Percentiles rank a stretch among this genome's conserved stretches.
phyloP scores from a whole-genome alignment of 1,140 invertebrate species.

The Aphelinus certus region DNA sequence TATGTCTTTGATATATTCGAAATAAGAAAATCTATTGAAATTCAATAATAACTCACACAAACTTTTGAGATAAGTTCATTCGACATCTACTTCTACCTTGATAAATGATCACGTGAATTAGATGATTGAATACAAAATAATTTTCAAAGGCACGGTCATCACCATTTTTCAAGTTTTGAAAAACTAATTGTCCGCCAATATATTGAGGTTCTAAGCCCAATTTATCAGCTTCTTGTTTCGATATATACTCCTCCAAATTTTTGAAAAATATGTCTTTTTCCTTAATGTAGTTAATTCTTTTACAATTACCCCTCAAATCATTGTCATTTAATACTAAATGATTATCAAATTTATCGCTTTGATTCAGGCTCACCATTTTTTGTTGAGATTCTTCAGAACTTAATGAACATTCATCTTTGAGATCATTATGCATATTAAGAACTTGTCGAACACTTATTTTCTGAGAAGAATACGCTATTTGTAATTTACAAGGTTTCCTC shows the following conservation, averaged over 20 bases:
- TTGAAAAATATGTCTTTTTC: constrained; percentile 40
- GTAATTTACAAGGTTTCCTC: constrained; percentile 44
- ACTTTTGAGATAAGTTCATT: constrained; percentile 29
- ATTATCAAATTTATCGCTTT: constrained; percentile 41
- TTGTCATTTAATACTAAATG: constrained; percentile 37
- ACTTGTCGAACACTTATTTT: not conserved
- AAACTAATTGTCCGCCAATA: constrained; percentile 35
- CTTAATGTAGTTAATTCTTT: constrained; percentile 27
- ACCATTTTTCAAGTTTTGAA: constrained; percentile 16
- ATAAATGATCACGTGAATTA: constrained; percentile 47
- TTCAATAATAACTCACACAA: constrained; percentile 2
- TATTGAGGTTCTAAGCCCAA: constrained; percentile 19
- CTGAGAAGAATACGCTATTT: constrained; percentile 45
- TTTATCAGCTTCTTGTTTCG: constrained; percentile 1
- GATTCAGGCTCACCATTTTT: not conserved
- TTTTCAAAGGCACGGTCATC: not conserved
- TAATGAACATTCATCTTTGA: not conserved
- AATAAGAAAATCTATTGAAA: constrained; percentile 9
- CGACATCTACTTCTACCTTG: constrained; percentile 25
- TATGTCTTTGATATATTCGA: not conserved
- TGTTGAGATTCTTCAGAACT: not conserved
- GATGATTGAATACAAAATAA: constrained; percentile 42
- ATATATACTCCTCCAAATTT: constrained; percentile 24
- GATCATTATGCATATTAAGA: constrained; percentile 10
- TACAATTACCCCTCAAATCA: constrained; percentile 41